These are phyloP conservation scores for Nothobranchius kuhntae DNA, from an alignment of 2,113 vertebrate genomes.

Conservation along the genomic window DNA sequence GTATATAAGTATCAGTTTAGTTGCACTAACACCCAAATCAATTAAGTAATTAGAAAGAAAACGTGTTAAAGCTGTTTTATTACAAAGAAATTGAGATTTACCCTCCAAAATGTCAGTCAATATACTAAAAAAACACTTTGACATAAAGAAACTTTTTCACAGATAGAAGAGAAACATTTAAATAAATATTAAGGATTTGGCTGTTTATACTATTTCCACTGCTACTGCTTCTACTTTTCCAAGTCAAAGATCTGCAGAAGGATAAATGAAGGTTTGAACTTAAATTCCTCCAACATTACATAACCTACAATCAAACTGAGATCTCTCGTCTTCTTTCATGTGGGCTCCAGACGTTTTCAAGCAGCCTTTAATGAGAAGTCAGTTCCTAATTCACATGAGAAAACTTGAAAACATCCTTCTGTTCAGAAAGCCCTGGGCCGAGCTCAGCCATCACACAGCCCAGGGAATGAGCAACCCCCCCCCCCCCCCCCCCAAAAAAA, in stretches of 20 bases:
- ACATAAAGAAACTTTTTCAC: too few relatives aligned
- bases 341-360: conserved; percentile 44
- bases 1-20: too few relatives aligned
- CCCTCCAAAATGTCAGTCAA: too few relatives aligned
- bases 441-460: conserved; percentile 39
- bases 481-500: neutral
- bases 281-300: conserved; percentile 28
- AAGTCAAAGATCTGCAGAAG: neutral
- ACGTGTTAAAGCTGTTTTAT: too few relatives aligned
- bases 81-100: too few relatives aligned
- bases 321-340: conserved; percentile 59
- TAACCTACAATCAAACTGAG: conserved; percentile 40
- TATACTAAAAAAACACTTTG: too few relatives aligned
- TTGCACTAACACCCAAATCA: too few relatives aligned
- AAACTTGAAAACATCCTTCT: conserved; percentile 63
- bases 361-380: conserved; percentile 66
- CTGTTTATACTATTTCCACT: neutral
- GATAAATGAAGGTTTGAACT: neutral
- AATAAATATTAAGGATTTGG: too few relatives aligned
- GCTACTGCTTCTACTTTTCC: too few relatives aligned
- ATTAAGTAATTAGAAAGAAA: too few relatives aligned
- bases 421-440: conserved; percentile 58
- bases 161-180: too few relatives aligned
- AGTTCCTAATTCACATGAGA: conserved; percentile 58
- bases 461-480: conserved; percentile 24